A percentile compares a stretch with the other conserved stretches of the same genome.
Conservation (phyloP, 2,797 vertebrate genomes). For the Gallirallus australis region DNA sequence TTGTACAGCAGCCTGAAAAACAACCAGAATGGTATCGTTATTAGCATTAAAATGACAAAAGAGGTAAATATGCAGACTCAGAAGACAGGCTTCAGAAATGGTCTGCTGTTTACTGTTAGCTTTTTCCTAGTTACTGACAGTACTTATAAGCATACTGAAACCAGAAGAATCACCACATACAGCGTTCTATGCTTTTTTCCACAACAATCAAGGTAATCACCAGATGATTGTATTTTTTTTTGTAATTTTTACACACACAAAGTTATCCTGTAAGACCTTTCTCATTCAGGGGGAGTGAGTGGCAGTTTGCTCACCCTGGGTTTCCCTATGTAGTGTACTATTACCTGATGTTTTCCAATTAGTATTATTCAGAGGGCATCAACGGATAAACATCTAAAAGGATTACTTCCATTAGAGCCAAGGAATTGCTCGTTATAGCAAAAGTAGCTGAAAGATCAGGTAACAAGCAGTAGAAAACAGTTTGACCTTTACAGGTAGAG, state of each 20-base stretch:
- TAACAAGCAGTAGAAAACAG: not conserved
- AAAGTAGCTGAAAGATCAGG: not conserved
- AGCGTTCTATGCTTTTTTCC: fast-evolving
- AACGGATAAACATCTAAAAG: not conserved
- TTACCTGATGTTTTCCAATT: not conserved
- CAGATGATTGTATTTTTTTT: not conserved
- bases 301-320: not conserved
- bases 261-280: not conserved
- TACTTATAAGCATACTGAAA: not conserved
- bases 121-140: not conserved
- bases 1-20: slow-evolving; percentile 92
- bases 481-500: not conserved
- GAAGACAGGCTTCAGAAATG: not conserved
- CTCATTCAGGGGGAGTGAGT: not conserved
- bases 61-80: not conserved
- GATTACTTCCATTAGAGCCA: not conserved
- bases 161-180: not conserved
- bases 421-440: not conserved
- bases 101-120: not conserved
- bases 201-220: not conserved
- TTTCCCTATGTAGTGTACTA: not conserved
- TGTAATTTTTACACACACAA: not conserved
- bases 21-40: not conserved
- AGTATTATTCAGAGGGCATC: not conserved
- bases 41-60: not conserved